phyloP scores from a whole-genome alignment of 2,113 vertebrate genomes.

The Oophaga pumilio region DNA sequence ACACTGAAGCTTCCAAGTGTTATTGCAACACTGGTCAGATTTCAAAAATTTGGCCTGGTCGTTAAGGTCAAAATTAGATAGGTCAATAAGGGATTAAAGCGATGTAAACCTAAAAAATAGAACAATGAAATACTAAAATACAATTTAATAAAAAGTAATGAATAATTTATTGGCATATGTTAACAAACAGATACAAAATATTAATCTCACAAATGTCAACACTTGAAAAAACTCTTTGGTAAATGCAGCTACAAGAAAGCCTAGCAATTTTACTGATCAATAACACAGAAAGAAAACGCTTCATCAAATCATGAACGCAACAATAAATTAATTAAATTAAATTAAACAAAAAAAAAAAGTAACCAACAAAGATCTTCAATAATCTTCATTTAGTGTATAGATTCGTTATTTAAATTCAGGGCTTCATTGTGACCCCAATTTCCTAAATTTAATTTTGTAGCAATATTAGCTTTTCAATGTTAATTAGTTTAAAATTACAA shows the following conservation, averaged over 20 bases:
- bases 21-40: no score
- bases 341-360: background rate
- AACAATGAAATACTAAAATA: background rate
- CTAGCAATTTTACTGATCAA: background rate
- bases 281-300: background rate
- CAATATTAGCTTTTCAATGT: background rate
- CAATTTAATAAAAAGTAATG: conserved; percentile 62
- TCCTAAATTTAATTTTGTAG: background rate
- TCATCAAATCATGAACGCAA: background rate
- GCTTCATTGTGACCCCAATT: background rate
- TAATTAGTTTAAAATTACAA: background rate
- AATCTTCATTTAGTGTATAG: background rate
- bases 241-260: conserved; percentile 60
- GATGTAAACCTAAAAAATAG: background rate
- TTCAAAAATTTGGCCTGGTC: no score
- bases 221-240: conserved; percentile 72
- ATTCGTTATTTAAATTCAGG: background rate
- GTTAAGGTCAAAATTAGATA: no score
- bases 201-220: conserved; percentile 60
- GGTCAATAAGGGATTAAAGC: no score
- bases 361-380: background rate
- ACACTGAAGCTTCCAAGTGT: no score
- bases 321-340: background rate
- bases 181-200: conserved; percentile 60
- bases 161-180: conserved; percentile 54